Evolutionary conservation across 2,797 vertebrate genomes (phyloP).

Genomic region (Taeniopygia guttata): DNA sequence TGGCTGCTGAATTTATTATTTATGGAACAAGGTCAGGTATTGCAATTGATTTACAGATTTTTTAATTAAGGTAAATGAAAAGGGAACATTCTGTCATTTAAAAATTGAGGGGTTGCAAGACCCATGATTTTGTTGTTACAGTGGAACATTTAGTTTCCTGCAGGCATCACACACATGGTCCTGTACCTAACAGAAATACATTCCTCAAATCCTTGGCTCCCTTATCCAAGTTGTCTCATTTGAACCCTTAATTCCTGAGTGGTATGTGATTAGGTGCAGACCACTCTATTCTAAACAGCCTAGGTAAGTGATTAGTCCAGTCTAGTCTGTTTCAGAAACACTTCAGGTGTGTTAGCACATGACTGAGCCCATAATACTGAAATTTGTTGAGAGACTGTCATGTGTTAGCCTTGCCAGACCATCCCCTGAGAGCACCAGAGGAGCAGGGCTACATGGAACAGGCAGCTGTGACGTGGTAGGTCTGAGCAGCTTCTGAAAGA

Average conservation of each 20-base stretch:
- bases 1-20: background rate
- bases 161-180: background rate
- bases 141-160: background rate
- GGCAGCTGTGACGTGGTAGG: background rate
- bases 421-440: background rate
- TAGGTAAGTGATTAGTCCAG: background rate
- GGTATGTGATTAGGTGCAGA: background rate
- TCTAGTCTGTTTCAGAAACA: background rate
- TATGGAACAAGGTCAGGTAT: background rate
- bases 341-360: background rate
- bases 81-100: background rate
- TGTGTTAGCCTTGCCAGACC: background rate
- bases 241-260: background rate
- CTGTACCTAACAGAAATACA: background rate
- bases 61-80: background rate
- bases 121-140: background rate
- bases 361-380: background rate
- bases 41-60: background rate
- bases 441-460: background rate
- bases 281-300: background rate
- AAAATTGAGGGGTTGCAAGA: background rate
- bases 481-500: background rate
- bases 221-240: background rate
- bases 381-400: background rate
- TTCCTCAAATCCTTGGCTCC: background rate